These are phyloP conservation scores for Rallus crepitans DNA, from an alignment of 2,797 vertebrate species.

Conservation along the genomic window DNA sequence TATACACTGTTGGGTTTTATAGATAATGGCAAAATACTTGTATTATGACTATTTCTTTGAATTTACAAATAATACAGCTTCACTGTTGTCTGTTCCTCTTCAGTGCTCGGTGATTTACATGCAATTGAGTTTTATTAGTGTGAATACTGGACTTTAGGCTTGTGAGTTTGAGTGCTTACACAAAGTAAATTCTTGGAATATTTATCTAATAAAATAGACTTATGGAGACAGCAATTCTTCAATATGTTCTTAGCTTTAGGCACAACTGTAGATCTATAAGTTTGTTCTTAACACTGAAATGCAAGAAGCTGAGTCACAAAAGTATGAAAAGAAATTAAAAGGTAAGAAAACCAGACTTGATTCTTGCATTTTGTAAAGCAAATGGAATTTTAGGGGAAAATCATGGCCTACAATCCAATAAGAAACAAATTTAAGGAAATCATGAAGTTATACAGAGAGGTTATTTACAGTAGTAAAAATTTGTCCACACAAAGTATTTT, in stretches of 20 bases:
- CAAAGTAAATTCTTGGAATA: constrained; percentile 3
- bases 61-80: neutral
- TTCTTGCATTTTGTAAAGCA: neutral
- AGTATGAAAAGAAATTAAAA: neutral
- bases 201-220: constrained; percentile 3
- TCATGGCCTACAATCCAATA: neutral
- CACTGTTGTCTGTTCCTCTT: neutral
- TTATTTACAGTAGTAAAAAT: neutral
- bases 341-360: neutral
- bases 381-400: neutral
- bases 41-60: neutral
- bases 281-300: neutral
- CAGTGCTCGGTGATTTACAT: neutral
- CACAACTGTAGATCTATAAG: neutral
- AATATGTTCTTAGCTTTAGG: neutral
- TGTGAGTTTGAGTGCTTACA: neutral
- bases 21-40: neutral
- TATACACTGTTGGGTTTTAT: neutral
- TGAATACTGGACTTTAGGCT: neutral
- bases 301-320: neutral
- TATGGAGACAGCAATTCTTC: neutral
- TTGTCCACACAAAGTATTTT: neutral
- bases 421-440: neutral
- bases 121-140: neutral
- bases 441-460: neutral